Evolutionary conservation across 2,888 invertebrate genomes (phyloP), one percentile per base, ranked within the genome.

Genomic region (Corbicula japonica): DNA sequence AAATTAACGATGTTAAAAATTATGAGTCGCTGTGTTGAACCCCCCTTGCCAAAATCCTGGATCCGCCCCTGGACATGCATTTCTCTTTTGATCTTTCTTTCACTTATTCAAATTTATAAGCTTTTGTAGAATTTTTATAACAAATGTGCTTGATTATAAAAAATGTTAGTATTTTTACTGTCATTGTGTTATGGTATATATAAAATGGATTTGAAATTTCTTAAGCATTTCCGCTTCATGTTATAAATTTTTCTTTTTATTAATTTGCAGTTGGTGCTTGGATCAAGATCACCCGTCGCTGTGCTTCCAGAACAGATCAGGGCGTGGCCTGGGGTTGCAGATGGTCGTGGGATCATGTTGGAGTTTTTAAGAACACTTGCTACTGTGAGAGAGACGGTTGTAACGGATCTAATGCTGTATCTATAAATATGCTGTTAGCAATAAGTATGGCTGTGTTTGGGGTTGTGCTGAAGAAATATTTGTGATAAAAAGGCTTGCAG

Each of bases 291-390:
- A 93, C 93, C 1, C 79, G 93, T 60, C 77, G 93, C 48, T 93
- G 93, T 90, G 93, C 92, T n/a, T 92, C 93, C 12, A 87, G 92
- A 76, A 92, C 93, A 35, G 91, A 92, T 75, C 91, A 88, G 77
- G 93, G 93, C 97, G 98, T 98, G 92, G 98, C 98, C 0, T 98
- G 98, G 69, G 98, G 98, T 0, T 99, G 99, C 91, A 97, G 98
- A 92, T 99, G 98, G 98, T 97, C 98, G 23, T 99, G 70, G 96
- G 93, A 97, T 87, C 97, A 97, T 84, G 98, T 98, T 88, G 98
- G 98, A 2, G 97, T 97, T 0, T 99, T 98, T 93, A 98, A 97
- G 97, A 98, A 99, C 93, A 98, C 98, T 91, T 99, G 99, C 91
- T 99, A 98, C 91, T 99, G 98, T 93, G 92, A 93, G 73, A 96